Base-by-base conservation (phyloP, 2,113 vertebrate species). In the Hippolais icterina region DNA sequence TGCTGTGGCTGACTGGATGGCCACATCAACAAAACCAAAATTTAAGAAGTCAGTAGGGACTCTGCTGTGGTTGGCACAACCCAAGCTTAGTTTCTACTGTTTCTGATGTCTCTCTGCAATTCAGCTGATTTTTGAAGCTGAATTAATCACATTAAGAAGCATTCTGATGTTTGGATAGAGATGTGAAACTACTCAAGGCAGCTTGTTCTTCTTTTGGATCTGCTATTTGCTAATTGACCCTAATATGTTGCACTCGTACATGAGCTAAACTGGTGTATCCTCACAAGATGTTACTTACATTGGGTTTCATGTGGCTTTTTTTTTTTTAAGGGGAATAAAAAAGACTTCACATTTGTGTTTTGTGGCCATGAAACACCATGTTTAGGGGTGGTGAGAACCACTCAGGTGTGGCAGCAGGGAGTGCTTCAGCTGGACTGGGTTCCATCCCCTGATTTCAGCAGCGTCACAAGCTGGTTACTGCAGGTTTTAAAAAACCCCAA, bases 231-330 rank as follows among this genome's bases (percentile, higher is more conserved):
- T 75, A 2, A 23, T 39, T 76, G 65, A 44, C 49, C 16, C 15
- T 64, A 13, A 49, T 21, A 8, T 9, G 23, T 20, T 64, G 33
- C 16, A 24, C 9, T 70, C 49, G n/a, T 8, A 17, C 2, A 0
- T 14, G 23, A 87, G 10, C 10, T 59, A 16, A 85, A 17, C 25
- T 27, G 25, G 8, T 61, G 5, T 29, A 47, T 49, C 23, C 31
- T 76, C 1, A 0, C n/a, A 49, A 76, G 27, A 2, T 41, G 11
- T 22, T 39, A 6, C 12, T 88, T 68, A 2, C 4, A 3, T n/a
- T 3, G 2, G 18, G 15, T 74, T 37, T 79, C 49, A 25, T 18
- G 1, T 1, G 15, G 1, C 0, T 0, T 2, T 47, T 68, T 18
- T 29, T n/a, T 57, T 57, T 35, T 57, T 25, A 59, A n/a, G 8